phyloP scores from a whole-genome alignment of 2,797 vertebrate genomes.

The Hirundo rustica region DNA sequence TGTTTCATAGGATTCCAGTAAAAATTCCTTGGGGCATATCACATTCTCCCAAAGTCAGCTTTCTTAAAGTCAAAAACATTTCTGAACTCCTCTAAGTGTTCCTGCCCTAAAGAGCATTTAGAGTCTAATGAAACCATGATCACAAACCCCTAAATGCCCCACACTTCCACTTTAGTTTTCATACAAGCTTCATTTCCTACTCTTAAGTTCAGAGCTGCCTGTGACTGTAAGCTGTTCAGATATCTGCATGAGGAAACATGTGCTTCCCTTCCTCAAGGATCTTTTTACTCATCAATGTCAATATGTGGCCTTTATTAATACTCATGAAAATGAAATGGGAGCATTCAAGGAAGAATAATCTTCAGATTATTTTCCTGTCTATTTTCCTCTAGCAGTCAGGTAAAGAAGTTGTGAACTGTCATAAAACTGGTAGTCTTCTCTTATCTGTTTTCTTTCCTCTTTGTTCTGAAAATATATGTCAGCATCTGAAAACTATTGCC shows the following conservation, averaged over 20 bases:
- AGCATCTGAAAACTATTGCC: conserved; percentile 12
- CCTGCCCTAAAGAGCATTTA: conserved; percentile 25
- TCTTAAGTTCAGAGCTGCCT: conserved; percentile 8
- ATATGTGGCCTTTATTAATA: neutral
- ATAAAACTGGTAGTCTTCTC: neutral
- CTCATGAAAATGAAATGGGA: conserved; percentile 4
- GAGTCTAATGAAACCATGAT: conserved; percentile 48
- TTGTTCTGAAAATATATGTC: neutral
- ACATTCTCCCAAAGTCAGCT: conserved; percentile 64
- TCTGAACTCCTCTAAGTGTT: conserved; percentile 31
- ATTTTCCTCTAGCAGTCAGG: neutral
- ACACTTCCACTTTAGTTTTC: conserved; percentile 14
- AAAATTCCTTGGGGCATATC: conserved; percentile 58
- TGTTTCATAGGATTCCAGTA: conserved; percentile 58
- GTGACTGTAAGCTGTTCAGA: conserved; percentile 1
- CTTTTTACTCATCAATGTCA: conserved; percentile 2
- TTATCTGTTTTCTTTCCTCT: neutral
- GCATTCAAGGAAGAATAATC: conserved; percentile 25
- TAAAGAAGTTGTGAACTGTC: neutral
- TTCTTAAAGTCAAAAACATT: conserved; percentile 57
- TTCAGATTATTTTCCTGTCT: conserved; percentile 17
- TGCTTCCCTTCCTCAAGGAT: conserved; percentile 50
- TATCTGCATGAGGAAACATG: neutral
- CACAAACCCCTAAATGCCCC: conserved; percentile 4
- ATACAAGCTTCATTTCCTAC: conserved; percentile 51